Percentiles rank a stretch among this genome's conserved stretches.
Evolutionary conservation across 2,888 invertebrate genomes (phyloP).

Genomic region (Ellobium chinense): DNA sequence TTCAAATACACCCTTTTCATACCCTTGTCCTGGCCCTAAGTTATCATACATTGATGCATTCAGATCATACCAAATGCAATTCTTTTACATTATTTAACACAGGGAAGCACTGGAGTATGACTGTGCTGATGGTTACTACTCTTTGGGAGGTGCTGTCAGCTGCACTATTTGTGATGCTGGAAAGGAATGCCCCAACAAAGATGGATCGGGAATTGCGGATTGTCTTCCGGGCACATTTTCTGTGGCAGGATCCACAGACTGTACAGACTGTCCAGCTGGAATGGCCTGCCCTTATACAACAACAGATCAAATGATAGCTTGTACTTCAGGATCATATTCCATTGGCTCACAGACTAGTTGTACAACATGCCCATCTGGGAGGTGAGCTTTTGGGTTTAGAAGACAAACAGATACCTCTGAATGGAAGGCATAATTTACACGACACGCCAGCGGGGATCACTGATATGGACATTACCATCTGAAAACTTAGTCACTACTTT

Average conservation of each 20-base stretch:
- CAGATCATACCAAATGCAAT: too few species aligned
- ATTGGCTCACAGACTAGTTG: constrained; percentile 59
- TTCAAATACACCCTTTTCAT: too few species aligned
- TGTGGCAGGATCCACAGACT: constrained; percentile 59
- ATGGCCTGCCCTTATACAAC: constrained; percentile 63
- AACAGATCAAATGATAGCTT: constrained; percentile 53
- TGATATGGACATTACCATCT: too few species aligned
- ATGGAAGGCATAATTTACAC: too few species aligned
- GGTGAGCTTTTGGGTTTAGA: constrained; percentile 58
- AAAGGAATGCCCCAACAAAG: constrained; percentile 67
- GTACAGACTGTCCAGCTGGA: constrained; percentile 65
- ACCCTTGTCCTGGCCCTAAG: too few species aligned
- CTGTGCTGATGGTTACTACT: constrained; percentile 69
- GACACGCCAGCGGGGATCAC: too few species aligned
- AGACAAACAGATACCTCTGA: too few species aligned
- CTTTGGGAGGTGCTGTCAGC: constrained; percentile 57
- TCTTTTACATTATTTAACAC: too few species aligned
- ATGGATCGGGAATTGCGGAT: constrained; percentile 66
- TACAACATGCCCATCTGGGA: constrained; percentile 65
- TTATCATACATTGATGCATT: too few species aligned
- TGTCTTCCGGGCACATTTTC: constrained; percentile 71
- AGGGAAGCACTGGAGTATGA: constrained; percentile 54
- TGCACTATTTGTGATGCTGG: constrained; percentile 74
- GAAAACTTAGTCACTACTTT: too few species aligned
- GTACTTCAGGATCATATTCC: constrained; percentile 64